These are phyloP conservation scores for Gibbula magus DNA, from an alignment of 2,888 invertebrate species.

Conservation along the genomic window DNA sequence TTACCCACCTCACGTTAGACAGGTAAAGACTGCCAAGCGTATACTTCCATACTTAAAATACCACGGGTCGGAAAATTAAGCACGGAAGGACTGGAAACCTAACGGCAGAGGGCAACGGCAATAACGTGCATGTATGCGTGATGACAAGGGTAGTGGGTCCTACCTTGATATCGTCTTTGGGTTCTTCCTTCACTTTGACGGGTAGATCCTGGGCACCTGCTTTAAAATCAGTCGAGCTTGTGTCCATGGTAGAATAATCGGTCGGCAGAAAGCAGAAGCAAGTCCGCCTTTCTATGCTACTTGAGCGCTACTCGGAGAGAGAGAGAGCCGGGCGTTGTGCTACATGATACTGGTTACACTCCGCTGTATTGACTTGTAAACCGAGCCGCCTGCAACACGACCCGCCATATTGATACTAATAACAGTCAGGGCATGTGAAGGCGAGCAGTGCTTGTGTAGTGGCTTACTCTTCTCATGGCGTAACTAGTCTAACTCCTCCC, in stretches of 20 bases:
- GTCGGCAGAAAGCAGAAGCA: not conserved
- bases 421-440: constrained; percentile 43
- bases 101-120: not conserved
- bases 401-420: constrained; percentile 49
- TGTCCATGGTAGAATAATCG: constrained; percentile 11
- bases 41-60: not conserved
- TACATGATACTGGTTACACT: constrained; percentile 46
- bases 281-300: constrained; percentile 4
- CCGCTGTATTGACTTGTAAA: constrained; percentile 46
- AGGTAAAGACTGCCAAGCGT: not conserved
- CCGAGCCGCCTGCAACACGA: constrained; percentile 44
- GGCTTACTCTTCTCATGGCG: constrained; percentile 32
- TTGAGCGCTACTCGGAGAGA: constrained; percentile 16
- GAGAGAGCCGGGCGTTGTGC: constrained; percentile 21
- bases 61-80: not conserved
- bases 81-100: not conserved
- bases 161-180: constrained; percentile 37
- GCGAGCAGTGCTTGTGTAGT: constrained; percentile 33
- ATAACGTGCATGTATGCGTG: not conserved
- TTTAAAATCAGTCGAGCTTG: not conserved
- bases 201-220: constrained; percentile 7
- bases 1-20: not conserved
- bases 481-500: constrained; percentile 22
- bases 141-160: not conserved
- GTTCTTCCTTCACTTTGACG: constrained; percentile 30